Conservation (phyloP, 2,888 invertebrate species). For the Zygothrica quintamaculata region DNA sequence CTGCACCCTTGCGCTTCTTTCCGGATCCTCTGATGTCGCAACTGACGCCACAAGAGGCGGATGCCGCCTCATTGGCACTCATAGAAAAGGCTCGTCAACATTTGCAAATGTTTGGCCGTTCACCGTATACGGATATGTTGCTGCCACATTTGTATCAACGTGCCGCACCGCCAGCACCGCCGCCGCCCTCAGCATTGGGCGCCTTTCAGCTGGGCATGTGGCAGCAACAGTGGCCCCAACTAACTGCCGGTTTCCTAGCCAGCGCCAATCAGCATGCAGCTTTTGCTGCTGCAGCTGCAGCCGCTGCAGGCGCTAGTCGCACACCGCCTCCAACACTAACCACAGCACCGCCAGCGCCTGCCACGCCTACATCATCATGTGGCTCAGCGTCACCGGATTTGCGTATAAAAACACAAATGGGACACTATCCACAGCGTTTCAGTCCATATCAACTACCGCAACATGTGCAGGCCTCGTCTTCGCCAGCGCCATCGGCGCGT, state of each 20-base stretch:
- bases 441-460: slow-evolving; percentile 83
- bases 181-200: slow-evolving; percentile 76
- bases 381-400: slow-evolving; percentile 84
- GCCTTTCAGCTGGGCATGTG: slow-evolving; percentile 85
- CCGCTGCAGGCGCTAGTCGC: slow-evolving; percentile 73
- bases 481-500: slow-evolving; percentile 71
- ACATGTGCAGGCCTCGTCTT: slow-evolving; percentile 63
- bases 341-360: slow-evolving; percentile 70
- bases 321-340: slow-evolving; percentile 73
- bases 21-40: slow-evolving; percentile 84
- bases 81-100: slow-evolving; percentile 85
- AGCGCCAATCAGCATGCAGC: slow-evolving; percentile 83
- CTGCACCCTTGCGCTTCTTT: slow-evolving; percentile 84
- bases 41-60: slow-evolving; percentile 84
- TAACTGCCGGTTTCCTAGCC: slow-evolving; percentile 84
- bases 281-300: slow-evolving; percentile 79
- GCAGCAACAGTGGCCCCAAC: slow-evolving; percentile 85
- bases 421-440: slow-evolving; percentile 81
- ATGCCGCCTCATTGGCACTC: slow-evolving; percentile 84
- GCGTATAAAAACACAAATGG: slow-evolving; percentile 82
- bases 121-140: slow-evolving; percentile 84
- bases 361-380: slow-evolving; percentile 84
- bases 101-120: slow-evolving; percentile 84
- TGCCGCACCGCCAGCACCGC: slow-evolving; percentile 69
- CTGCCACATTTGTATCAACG: slow-evolving; percentile 85